These are phyloP conservation scores for Periophthalmus modestus DNA, from an alignment of 2,113 vertebrate species.

Conservation along the genomic window DNA sequence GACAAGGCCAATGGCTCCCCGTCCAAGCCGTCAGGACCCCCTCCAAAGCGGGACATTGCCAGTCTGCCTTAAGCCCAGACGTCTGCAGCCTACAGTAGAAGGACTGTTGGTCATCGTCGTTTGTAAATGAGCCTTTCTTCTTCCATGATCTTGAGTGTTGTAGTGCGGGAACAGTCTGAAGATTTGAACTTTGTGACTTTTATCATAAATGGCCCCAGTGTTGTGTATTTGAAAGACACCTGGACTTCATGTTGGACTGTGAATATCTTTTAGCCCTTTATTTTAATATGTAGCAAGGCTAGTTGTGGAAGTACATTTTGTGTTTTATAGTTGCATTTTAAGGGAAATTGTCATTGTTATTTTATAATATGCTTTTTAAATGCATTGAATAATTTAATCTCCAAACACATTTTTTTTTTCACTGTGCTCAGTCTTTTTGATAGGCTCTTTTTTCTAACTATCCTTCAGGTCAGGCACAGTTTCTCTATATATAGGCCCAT, in stretches of 20 bases:
- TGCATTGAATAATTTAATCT: slow-evolving; percentile 22
- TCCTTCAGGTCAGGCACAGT: slow-evolving; percentile 52
- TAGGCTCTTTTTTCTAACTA: slow-evolving; percentile 24
- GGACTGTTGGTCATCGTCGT: slow-evolving; percentile 34
- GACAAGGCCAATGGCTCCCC: slow-evolving; percentile 86
- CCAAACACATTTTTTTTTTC: slow-evolving; percentile 27
- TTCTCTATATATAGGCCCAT: slow-evolving; percentile 10
- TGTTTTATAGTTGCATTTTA: slow-evolving; percentile 52
- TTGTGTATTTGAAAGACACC: slow-evolving; percentile 48
- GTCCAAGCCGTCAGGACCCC: slow-evolving; percentile 84
- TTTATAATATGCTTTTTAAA: slow-evolving; percentile 19
- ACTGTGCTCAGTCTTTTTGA: slow-evolving; percentile 38
- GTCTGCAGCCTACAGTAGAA: slow-evolving; percentile 25
- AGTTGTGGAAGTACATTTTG: slow-evolving; percentile 45
- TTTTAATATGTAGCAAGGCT: slow-evolving; percentile 61
- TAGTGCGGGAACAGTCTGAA: slow-evolving; percentile 58
- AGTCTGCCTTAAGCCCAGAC: slow-evolving; percentile 87
- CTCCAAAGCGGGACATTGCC: slow-evolving; percentile 93
- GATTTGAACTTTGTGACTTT: slow-evolving; percentile 53
- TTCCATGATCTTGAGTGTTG: slow-evolving; percentile 51
- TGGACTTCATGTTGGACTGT: slow-evolving; percentile 66
- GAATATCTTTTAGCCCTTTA: slow-evolving; percentile 57
- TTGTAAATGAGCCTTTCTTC: slow-evolving; percentile 38
- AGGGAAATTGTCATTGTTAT: slow-evolving; percentile 57
- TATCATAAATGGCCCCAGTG: slow-evolving; percentile 41